Evolutionary conservation across 2,797 vertebrate species (phyloP), one percentile per base, ranked within the genome.

Genomic region (Phaenicophaeus curvirostris): DNA sequence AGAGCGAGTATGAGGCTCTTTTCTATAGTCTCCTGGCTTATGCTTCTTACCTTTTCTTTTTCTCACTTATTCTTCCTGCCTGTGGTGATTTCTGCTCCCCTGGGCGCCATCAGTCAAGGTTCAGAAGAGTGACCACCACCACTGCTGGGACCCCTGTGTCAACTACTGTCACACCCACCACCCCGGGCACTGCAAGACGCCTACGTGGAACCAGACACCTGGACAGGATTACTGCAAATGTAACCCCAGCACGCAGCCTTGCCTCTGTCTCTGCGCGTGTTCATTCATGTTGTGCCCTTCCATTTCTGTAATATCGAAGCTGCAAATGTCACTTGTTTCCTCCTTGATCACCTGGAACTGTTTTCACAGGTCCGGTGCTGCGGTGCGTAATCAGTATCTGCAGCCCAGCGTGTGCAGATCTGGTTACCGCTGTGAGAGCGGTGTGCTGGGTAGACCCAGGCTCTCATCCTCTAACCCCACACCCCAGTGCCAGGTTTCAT

Each of bases 151-250:
- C 91, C 98, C 99, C 63, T 99, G 99, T 53, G 97, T 98, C 78
- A 98, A 98, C 97, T 98, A 99, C 97, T 99, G 98, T 96, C 98
- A 98, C 84, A 98, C 98, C 41, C 98, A 98, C 50, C 98, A 98
- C 97, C 98, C 99, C 0, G 97, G 98, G 24, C 98, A 98, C 95
- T 98, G 98, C 97, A 99, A 99, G 97, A 98, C 98, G 3, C 96
- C 98, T n/a, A 98, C 98, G 1, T 99, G 99, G 99, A 99, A 98
- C 94, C 97, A 98, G 81, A 97, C 98, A 0, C 97, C 98, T 94
- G 97, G 97, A 96, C 99, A 99, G 50, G 99, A 99, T 96, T 99
- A 99, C 97, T 99, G 98, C 98, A 99, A 99, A 98, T 99, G 99
- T 99, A 98, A 98, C 71, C 94, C 65, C 54, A 46, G 63, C 2